Conservation (phyloP, 2,888 invertebrate genomes). For the Calameuta filiformis region DNA sequence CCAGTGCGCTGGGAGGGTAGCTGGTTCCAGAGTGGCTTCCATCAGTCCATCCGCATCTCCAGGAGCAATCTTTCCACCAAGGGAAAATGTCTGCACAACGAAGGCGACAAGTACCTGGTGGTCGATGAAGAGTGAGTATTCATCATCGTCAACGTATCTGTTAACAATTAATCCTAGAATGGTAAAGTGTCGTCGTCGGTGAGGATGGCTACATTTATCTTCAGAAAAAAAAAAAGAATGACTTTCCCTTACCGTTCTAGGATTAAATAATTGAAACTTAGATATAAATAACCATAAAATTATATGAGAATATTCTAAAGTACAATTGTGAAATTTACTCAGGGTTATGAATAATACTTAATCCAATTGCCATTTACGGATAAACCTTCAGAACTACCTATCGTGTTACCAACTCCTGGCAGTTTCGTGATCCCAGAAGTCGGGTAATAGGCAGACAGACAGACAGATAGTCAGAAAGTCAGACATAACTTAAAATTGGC, state of each 20-base stretch:
- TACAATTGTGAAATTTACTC: not conserved
- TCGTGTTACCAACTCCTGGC: not conserved
- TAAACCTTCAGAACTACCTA: not conserved
- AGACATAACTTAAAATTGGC: not conserved
- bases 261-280: too few species aligned
- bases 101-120: conserved; percentile 89
- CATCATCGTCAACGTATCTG: not conserved
- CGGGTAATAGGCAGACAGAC: not conserved
- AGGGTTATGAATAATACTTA: not conserved
- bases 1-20: conserved; percentile 87
- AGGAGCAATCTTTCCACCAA: conserved; percentile 86
- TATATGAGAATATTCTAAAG: not conserved
- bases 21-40: conserved; percentile 92
- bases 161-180: conserved; percentile 1
- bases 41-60: conserved; percentile 86
- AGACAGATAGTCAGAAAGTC: not conserved
- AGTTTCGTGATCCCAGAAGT: not conserved
- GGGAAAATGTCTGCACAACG: conserved; percentile 84
- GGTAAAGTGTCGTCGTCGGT: not conserved
- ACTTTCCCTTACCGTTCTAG: too few species aligned
- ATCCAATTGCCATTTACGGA: not conserved
- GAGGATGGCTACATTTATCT: too few species aligned
- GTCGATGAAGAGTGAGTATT: conserved; percentile 82
- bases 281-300: too few species aligned
- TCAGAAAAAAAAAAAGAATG: too few species aligned